phyloP scores from a whole-genome alignment of 2,113 vertebrate species.

The Odocoileus hemionus region DNA sequence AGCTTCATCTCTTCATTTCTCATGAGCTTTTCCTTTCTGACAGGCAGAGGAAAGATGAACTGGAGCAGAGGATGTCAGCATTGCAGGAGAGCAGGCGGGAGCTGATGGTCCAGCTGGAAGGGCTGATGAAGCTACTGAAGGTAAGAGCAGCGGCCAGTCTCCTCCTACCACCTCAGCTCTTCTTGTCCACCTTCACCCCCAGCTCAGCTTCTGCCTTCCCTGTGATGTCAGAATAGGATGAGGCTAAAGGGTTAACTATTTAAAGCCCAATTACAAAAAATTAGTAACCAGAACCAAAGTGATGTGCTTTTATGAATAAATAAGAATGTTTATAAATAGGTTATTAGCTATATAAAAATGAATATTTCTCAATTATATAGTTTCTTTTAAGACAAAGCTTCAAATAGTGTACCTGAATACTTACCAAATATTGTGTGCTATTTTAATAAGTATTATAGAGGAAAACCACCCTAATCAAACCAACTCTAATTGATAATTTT shows the following conservation, averaged over 20 bases:
- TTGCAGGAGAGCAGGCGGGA: slow-evolving; percentile 95
- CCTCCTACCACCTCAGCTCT: not conserved
- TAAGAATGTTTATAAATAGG: not conserved
- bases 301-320: not conserved
- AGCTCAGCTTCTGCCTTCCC: not conserved
- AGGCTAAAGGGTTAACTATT: not conserved
- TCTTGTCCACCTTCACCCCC: too few species aligned
- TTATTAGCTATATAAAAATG: not conserved
- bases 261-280: not conserved
- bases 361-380: slow-evolving; percentile 15
- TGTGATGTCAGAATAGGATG: not conserved
- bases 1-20: not conserved
- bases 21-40: not conserved
- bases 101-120: slow-evolving; percentile 97
- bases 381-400: slow-evolving; percentile 42
- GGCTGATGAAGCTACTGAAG: slow-evolving; percentile 97
- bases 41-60: slow-evolving; percentile 96
- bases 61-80: slow-evolving; percentile 96
- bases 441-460: not conserved
- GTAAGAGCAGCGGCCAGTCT: slow-evolving; percentile 69
- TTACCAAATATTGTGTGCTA: not conserved
- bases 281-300: not conserved
- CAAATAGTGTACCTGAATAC: not conserved
- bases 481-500: not conserved
- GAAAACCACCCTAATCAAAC: not conserved